Evolutionary conservation across 1,140 invertebrate genomes (phyloP).

Genomic region (Cephus cinctus): DNA sequence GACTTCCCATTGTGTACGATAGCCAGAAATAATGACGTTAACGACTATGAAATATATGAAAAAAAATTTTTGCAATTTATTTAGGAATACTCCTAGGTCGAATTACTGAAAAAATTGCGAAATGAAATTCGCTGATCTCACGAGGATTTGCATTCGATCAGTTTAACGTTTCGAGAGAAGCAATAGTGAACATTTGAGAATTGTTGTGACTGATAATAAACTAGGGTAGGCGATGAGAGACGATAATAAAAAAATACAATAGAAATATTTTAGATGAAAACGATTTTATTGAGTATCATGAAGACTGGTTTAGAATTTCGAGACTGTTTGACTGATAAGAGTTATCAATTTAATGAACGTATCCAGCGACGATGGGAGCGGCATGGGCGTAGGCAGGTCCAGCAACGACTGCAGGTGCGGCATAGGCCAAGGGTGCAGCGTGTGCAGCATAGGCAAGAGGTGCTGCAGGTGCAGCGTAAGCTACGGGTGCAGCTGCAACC

Average conservation of each 20-base stretch:
- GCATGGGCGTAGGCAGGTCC: conserved; percentile 19
- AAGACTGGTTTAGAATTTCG: conserved; percentile 11
- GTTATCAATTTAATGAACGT: conserved; percentile 13
- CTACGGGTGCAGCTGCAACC: conserved; percentile 8
- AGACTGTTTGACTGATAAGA: conserved; percentile 13
- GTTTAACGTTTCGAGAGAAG: too few species aligned
- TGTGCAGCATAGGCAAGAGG: conserved; percentile 24
- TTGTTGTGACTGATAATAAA: too few species aligned
- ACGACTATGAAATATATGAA: too few species aligned
- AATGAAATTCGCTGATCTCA: too few species aligned
- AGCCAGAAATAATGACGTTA: too few species aligned
- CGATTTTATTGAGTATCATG: conserved; percentile 5
- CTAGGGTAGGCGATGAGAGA: conserved; percentile 14
- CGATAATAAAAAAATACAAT: neutral
- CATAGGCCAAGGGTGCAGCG: conserved; percentile 8
- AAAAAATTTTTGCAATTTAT: too few species aligned
- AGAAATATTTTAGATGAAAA: neutral
- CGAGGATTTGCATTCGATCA: too few species aligned
- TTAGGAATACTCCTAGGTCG: too few species aligned
- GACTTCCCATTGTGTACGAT: too few species aligned
- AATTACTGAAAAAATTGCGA: too few species aligned
- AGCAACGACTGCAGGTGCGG: conserved; percentile 18
- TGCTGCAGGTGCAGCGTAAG: conserved; percentile 12
- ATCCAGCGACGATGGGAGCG: conserved; percentile 3
- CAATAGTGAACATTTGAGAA: too few species aligned